Evolutionary conservation across 2,888 invertebrate genomes (phyloP).

Genomic region (Blera fallax): DNA sequence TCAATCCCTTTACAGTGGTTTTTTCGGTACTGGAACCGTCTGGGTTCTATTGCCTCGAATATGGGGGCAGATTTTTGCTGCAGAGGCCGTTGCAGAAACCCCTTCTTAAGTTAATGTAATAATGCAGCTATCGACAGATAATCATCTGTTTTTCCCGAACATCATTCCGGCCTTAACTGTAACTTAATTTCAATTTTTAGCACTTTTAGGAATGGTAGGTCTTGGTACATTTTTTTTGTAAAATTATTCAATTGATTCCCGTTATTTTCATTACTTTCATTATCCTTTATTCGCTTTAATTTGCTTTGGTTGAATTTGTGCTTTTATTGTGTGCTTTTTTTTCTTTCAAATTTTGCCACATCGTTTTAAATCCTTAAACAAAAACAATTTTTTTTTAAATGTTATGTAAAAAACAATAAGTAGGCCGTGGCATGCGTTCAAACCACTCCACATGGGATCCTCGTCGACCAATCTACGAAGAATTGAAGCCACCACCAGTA

Average conservation of each 20-base stretch:
- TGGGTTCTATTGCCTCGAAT: too few species aligned
- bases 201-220: conserved; percentile 7
- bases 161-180: too few species aligned
- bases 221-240: not conserved
- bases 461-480: conserved; percentile 93
- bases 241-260: not conserved
- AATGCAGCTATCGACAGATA: too few species aligned
- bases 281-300: conserved; percentile 22
- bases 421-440: conserved; percentile 81
- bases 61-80: too few species aligned
- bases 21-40: too few species aligned
- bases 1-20: too few species aligned
- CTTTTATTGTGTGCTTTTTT: conserved; percentile 9
- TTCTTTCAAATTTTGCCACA: conserved; percentile 6
- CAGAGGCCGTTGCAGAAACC: too few species aligned
- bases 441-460: conserved; percentile 94
- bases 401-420: conserved; percentile 63
- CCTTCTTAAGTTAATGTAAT: too few species aligned
- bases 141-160: too few species aligned
- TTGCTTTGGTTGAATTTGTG: conserved; percentile 29
- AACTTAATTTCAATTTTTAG: not conserved
- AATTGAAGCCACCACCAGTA: conserved; percentile 88
- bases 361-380: conserved; percentile 40
- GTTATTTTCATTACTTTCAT: not conserved
- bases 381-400: conserved; percentile 27